Evolutionary conservation across 1,140 invertebrate species (phyloP).

Genomic region (Limonius californicus): DNA sequence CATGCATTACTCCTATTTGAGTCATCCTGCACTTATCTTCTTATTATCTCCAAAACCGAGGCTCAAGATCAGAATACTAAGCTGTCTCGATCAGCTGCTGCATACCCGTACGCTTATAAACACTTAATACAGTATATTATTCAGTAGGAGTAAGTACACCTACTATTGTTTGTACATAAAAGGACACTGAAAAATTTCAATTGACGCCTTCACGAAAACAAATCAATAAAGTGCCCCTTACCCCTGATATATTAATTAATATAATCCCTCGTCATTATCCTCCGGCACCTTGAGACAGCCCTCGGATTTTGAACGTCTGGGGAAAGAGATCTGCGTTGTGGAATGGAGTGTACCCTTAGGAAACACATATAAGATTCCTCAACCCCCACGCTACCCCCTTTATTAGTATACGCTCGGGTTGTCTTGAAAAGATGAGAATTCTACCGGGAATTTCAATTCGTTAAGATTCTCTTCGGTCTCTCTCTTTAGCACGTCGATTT

Average conservation of each 20-base stretch:
- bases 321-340: slow-evolving; percentile 34
- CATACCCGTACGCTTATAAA: too few species aligned
- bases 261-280: slow-evolving; percentile 1
- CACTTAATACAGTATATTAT: too few species aligned
- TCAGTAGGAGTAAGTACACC: too few species aligned
- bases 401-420: slow-evolving; percentile 1
- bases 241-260: neutral
- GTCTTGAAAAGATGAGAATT: slow-evolving; percentile 6
- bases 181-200: neutral
- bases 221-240: neutral
- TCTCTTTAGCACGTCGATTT: neutral
- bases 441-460: slow-evolving; percentile 10
- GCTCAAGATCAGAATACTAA: too few species aligned
- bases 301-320: slow-evolving; percentile 19
- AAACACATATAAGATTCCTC: slow-evolving; percentile 39
- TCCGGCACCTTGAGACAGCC: neutral
- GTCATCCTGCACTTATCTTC: too few species aligned
- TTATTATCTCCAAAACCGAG: too few species aligned
- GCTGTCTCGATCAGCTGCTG: too few species aligned
- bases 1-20: too few species aligned
- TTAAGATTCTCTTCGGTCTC: slow-evolving; percentile 2
- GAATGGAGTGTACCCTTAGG: slow-evolving; percentile 38
- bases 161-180: neutral
- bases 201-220: neutral
- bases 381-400: neutral